Conservation (phyloP, 2,113 vertebrate genomes). For the Pseudorhombus dupliciocellatus region DNA sequence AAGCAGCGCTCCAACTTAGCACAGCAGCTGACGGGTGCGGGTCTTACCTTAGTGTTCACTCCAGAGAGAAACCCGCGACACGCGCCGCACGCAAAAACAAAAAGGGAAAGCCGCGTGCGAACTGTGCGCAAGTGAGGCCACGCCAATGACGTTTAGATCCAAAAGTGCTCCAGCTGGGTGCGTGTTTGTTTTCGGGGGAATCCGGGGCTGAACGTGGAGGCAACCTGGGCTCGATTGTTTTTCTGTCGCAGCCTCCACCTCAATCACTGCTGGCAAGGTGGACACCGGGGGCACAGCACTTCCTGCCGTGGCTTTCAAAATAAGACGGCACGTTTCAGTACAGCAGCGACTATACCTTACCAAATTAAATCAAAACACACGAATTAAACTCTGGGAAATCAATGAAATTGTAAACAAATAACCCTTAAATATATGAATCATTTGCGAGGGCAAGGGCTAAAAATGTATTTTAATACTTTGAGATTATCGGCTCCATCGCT, state of each 20-base stretch:
- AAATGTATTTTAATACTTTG: no score
- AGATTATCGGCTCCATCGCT: no score
- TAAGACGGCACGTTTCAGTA: slow-evolving; percentile 20
- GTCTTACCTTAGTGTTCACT: slow-evolving; percentile 77
- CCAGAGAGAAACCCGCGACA: slow-evolving; percentile 68
- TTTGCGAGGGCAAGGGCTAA: no score
- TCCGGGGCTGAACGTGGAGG: neutral
- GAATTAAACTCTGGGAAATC: no score
- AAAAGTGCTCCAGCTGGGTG: neutral
- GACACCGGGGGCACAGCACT: neutral
- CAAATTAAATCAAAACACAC: no score
- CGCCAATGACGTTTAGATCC: slow-evolving; percentile 34
- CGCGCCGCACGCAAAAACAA: slow-evolving; percentile 8
- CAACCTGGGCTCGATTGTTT: slow-evolving; percentile 60
- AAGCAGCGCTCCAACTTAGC: slow-evolving; percentile 45
- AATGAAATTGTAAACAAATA: no score
- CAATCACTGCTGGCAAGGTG: slow-evolving; percentile 26
- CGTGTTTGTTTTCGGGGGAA: slow-evolving; percentile 4
- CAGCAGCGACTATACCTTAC: neutral
- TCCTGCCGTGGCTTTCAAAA: slow-evolving; percentile 33
- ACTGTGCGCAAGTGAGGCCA: neutral
- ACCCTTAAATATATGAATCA: no score
- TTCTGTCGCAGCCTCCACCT: slow-evolving; percentile 71
- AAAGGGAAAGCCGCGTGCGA: neutral
- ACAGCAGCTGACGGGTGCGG: slow-evolving; percentile 38